Percentiles rank a stretch among this genome's conserved stretches.
phyloP scores from a whole-genome alignment of 2,888 invertebrate genomes.

The Amblyjoppa proteus region DNA sequence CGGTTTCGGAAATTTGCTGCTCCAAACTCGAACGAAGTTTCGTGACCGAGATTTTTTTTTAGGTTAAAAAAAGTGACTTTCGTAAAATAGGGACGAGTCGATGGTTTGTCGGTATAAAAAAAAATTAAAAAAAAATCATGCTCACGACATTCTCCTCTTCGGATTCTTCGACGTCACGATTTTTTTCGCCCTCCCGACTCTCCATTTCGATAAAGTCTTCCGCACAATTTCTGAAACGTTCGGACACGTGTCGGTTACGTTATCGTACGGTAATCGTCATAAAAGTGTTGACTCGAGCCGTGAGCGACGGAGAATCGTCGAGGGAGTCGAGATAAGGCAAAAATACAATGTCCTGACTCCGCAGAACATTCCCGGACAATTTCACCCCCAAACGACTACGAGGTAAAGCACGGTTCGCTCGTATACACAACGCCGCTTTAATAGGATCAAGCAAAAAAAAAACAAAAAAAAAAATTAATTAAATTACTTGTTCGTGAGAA shows the following conservation, averaged over 20 bases:
- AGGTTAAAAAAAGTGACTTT: background rate
- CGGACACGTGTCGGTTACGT: slow-evolving; percentile 10
- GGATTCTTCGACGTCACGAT: slow-evolving; percentile 4
- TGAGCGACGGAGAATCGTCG: slow-evolving; percentile 3
- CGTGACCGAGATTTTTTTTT: background rate
- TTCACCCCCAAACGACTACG: background rate
- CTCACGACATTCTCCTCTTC: slow-evolving; percentile 48
- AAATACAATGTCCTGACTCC: slow-evolving; percentile 5
- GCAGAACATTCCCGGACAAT: background rate
- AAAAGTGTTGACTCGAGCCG: slow-evolving; percentile 5
- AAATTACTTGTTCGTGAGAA: background rate
- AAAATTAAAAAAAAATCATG: background rate
- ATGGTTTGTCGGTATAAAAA: background rate
- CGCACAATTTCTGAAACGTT: slow-evolving; percentile 28
- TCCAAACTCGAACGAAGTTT: background rate
- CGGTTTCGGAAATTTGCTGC: background rate
- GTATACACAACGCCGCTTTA: background rate
- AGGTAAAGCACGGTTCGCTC: slow-evolving; percentile 9
- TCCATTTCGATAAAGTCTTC: background rate
- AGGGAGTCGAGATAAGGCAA: background rate
- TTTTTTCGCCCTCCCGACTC: slow-evolving; percentile 5
- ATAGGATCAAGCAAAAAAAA: background rate
- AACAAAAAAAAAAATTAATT: background rate
- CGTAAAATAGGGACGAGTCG: background rate
- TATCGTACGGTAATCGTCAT: background rate